Evolutionary conservation across 1,140 invertebrate species (phyloP).

Genomic region (Drosophila athabasca): DNA sequence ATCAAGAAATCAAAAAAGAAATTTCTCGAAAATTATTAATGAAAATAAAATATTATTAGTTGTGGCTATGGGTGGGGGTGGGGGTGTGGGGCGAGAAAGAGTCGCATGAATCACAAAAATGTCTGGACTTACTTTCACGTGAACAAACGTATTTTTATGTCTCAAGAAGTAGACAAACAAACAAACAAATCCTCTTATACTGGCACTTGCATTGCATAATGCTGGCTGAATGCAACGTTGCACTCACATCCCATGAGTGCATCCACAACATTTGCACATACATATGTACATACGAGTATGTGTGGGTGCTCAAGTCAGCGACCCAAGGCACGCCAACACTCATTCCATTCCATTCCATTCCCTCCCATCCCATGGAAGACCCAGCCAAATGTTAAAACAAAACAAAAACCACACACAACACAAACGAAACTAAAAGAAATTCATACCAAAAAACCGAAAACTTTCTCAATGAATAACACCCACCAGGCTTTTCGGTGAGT

Average conservation of each 20-base stretch:
- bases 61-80: background rate
- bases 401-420: too few relatives aligned
- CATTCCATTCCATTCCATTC: slow-evolving; percentile 5
- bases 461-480: slow-evolving; percentile 67
- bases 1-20: slow-evolving; percentile 24
- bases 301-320: slow-evolving; percentile 53
- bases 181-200: slow-evolving; percentile 32
- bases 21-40: slow-evolving; percentile 32
- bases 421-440: slow-evolving; percentile 25
- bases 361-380: background rate
- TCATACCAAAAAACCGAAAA: slow-evolving; percentile 45
- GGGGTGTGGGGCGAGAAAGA: slow-evolving; percentile 7
- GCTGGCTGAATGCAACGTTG: slow-evolving; percentile 28
- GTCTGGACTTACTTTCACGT: slow-evolving; percentile 57
- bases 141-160: slow-evolving; percentile 9
- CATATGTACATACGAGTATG: slow-evolving; percentile 6
- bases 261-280: slow-evolving; percentile 12
- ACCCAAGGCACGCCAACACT: slow-evolving; percentile 53
- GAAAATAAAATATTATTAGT: slow-evolving; percentile 10
- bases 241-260: slow-evolving; percentile 11
- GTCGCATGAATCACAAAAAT: slow-evolving; percentile 25
- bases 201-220: slow-evolving; percentile 46
- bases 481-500: slow-evolving; percentile 42
- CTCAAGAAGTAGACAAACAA: slow-evolving; percentile 12
- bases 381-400: slow-evolving; percentile 14